Percentiles rank a stretch among this genome's conserved stretches.
These are phyloP conservation scores for Platorchestia sp. DNA, from an alignment of 1,140 invertebrate species.

Conservation along the genomic window DNA sequence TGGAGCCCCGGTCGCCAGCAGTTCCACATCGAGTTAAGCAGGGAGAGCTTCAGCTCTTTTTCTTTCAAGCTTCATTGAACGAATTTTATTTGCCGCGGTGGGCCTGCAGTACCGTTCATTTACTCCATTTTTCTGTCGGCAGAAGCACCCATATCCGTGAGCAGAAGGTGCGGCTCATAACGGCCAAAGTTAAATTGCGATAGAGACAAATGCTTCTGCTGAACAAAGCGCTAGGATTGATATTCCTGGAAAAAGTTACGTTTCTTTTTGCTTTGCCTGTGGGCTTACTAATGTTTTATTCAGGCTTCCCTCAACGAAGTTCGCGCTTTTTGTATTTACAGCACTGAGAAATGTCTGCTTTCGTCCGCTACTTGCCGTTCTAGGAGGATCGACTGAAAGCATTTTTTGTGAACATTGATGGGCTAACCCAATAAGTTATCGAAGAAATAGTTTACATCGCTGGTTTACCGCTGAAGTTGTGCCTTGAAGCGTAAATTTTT, in stretches of 20 bases:
- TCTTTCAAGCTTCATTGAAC: not conserved
- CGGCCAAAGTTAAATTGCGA: slow-evolving; percentile 49
- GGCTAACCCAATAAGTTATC: not conserved
- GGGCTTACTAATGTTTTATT: slow-evolving; percentile 29
- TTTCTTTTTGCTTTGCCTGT: slow-evolving; percentile 26
- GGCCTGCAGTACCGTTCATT: not conserved
- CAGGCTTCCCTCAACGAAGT: not conserved
- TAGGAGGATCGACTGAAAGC: not conserved
- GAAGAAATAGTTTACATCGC: not conserved
- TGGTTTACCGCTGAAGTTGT: not conserved
- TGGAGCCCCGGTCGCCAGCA: not conserved
- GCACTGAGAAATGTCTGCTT: not conserved
- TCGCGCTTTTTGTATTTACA: not conserved
- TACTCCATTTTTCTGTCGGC: not conserved
- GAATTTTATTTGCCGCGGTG: not conserved
- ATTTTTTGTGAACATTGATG: not conserved
- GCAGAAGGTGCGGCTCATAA: slow-evolving; percentile 30
- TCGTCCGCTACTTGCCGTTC: not conserved
- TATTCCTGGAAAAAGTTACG: slow-evolving; percentile 12
- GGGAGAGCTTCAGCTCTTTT: not conserved
- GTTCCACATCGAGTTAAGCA: not conserved
- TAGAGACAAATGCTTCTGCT: slow-evolving; percentile 15
- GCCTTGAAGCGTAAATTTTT: not conserved
- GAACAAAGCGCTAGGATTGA: slow-evolving; percentile 46
- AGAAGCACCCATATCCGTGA: slow-evolving; percentile 6